Conservation (phyloP, 2,888 invertebrate genomes). For the Kuschelorhynchus macadamiae region DNA sequence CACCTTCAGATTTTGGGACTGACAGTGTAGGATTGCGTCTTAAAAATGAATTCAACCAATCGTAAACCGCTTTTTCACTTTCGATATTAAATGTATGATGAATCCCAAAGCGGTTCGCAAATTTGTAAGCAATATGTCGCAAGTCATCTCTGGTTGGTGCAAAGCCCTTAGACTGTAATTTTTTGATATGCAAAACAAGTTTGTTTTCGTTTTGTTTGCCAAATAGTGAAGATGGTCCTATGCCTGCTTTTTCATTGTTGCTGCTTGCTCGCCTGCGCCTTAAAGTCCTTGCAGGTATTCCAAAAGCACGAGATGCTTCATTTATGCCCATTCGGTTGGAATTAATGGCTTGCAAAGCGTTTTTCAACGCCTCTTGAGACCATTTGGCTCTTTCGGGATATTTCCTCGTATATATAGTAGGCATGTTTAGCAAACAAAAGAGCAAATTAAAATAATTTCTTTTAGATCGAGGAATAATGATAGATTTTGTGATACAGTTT, state of each 20-base stretch:
- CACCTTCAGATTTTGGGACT: slow-evolving; percentile 10
- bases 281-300: slow-evolving; percentile 12
- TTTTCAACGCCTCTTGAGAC: slow-evolving; percentile 8
- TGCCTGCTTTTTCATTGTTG: background rate
- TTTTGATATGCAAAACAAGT: too few species aligned
- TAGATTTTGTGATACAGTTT: too few species aligned
- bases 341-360: background rate
- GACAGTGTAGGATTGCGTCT: background rate
- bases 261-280: slow-evolving; percentile 7
- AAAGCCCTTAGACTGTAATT: too few species aligned
- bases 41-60: background rate
- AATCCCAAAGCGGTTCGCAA: background rate
- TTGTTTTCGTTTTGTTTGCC: too few species aligned
- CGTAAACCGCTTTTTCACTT: too few species aligned
- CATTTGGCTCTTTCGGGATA: slow-evolving; percentile 6
- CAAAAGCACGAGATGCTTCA: slow-evolving; percentile 2
- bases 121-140: too few species aligned
- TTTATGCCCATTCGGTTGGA: background rate
- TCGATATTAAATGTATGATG: slow-evolving; percentile 1
- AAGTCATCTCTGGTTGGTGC: too few species aligned
- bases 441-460: too few species aligned
- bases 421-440: background rate
- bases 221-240: background rate
- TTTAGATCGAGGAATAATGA: too few species aligned
- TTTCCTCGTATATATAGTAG: slow-evolving; percentile 5